Conservation (phyloP, 2,113 vertebrate genomes). For the Mionectes macconnelli region DNA sequence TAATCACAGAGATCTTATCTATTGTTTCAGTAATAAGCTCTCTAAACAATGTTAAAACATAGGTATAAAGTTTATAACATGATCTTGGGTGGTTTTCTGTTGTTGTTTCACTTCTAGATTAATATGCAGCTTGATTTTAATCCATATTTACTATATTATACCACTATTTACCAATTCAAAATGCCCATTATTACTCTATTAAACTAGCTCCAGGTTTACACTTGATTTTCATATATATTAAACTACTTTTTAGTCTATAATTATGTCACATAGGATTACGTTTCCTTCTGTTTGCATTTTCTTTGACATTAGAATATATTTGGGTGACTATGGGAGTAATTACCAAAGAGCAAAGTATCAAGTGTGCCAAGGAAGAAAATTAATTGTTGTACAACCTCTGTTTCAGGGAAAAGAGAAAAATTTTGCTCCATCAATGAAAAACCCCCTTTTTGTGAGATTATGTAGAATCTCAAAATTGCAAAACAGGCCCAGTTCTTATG, state of each 20-base stretch:
- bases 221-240: constrained; percentile 64
- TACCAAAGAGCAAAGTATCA: not conserved
- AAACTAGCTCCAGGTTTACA: not conserved
- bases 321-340: not conserved
- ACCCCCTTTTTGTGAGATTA: not conserved
- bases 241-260: constrained; percentile 5
- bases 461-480: not conserved
- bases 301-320: not conserved
- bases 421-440: not conserved
- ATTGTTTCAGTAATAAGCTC: not conserved
- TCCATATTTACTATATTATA: not conserved
- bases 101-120: not conserved
- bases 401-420: not conserved
- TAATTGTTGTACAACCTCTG: not conserved
- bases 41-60: not conserved
- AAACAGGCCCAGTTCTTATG: not conserved
- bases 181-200: not conserved
- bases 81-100: not conserved
- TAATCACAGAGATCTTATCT: constrained; percentile 34
- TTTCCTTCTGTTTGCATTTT: constrained; percentile 1
- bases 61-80: not conserved
- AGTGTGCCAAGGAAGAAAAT: not conserved
- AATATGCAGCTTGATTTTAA: not conserved
- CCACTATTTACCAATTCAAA: constrained; percentile 25
- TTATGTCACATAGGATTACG: not conserved